Percentiles rank a stretch among this genome's conserved stretches.
phyloP scores from a whole-genome alignment of 2,113 vertebrate genomes.

The Poeciliopsis retropinna region DNA sequence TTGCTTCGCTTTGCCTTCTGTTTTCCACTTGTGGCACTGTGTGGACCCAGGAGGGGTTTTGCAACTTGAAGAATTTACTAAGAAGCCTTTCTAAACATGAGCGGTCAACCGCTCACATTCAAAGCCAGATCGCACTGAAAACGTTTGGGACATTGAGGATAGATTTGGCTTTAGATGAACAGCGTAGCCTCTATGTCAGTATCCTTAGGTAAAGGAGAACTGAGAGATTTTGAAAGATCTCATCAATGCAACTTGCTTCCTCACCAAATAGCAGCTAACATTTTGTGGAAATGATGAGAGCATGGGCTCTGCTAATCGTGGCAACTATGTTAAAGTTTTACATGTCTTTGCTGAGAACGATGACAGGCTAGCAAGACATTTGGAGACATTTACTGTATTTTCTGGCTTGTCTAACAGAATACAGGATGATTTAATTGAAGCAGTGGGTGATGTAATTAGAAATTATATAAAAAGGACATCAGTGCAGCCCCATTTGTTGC shows the following conservation, averaged over 20 bases:
- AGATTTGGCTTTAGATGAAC: neutral
- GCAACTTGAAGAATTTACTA: neutral
- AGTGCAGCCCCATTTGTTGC: slow-evolving; percentile 8
- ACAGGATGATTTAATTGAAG: slow-evolving; percentile 18
- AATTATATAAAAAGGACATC: slow-evolving; percentile 24
- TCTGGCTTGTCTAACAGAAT: slow-evolving; percentile 23
- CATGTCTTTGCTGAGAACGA: slow-evolving; percentile 19
- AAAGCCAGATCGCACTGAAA: slow-evolving; percentile 4
- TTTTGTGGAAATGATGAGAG: no score
- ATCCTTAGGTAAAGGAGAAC: neutral
- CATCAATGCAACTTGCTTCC: neutral
- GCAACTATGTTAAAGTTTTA: no score
- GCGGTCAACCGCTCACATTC: neutral
- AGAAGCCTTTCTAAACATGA: neutral
- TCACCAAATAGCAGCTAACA: no score
- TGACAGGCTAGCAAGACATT: neutral
- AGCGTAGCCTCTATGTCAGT: neutral
- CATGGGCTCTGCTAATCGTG: no score
- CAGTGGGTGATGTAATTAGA: neutral
- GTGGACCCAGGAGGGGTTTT: neutral
- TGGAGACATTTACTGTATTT: slow-evolving; percentile 20
- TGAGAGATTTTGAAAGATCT: neutral
- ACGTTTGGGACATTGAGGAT: neutral
- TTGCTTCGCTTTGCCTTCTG: neutral
- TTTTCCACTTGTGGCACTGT: neutral